Conservation (phyloP, 1,140 invertebrate genomes). For the Medauroidea extradentata region DNA sequence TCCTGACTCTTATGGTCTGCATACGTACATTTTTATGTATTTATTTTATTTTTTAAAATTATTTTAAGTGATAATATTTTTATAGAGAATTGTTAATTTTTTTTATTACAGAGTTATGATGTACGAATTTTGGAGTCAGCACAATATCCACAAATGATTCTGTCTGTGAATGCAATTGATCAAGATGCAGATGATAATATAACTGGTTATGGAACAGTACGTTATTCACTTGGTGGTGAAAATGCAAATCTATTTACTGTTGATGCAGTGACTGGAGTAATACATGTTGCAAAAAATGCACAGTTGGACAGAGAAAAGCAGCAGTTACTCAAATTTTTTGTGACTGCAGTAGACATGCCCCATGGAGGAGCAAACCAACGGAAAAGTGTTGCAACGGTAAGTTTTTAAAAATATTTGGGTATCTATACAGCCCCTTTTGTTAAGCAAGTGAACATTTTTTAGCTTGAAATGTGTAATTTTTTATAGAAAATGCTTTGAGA, state of each 20-base stretch:
- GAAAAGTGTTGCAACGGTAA: constrained; percentile 47
- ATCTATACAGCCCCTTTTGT: neutral
- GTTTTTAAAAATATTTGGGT: constrained; percentile 4
- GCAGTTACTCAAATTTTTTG: constrained; percentile 59
- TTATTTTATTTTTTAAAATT: too few relatives aligned
- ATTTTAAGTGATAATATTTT: too few relatives aligned
- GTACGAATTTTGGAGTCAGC: constrained; percentile 66
- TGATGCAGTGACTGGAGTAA: constrained; percentile 44
- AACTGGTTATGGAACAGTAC: constrained; percentile 61
- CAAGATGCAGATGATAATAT: constrained; percentile 60
- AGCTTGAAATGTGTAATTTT: neutral
- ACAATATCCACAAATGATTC: constrained; percentile 59
- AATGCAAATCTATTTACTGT: constrained; percentile 67
- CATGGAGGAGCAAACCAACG: constrained; percentile 59
- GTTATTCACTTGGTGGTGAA: constrained; percentile 65
- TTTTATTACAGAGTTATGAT: constrained; percentile 54
- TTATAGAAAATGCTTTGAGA: neutral
- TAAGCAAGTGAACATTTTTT: neutral
- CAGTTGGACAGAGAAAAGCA: constrained; percentile 71
- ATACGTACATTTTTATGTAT: too few relatives aligned
- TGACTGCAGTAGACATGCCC: constrained; percentile 69
- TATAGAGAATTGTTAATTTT: neutral
- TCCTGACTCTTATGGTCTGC: too few relatives aligned
- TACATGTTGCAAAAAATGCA: constrained; percentile 59
- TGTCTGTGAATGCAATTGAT: constrained; percentile 66